These are phyloP conservation scores for Platypus cylindrus DNA, from an alignment of 2,888 invertebrate genomes.

Conservation along the genomic window DNA sequence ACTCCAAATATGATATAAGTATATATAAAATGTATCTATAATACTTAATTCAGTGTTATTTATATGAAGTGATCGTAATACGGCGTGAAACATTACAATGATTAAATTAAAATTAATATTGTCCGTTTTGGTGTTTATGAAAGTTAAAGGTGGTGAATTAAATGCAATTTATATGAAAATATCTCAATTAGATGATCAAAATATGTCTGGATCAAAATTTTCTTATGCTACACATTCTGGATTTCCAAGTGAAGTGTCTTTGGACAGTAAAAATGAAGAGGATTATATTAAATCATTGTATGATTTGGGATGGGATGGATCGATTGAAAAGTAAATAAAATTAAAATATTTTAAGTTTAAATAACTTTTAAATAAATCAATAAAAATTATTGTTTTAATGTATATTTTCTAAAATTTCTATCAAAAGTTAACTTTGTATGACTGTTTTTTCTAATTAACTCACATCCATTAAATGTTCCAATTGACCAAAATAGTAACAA, in stretches of 20 bases:
- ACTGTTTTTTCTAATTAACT: too few relatives aligned
- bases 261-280: slow-evolving; percentile 6
- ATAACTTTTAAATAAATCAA: too few relatives aligned
- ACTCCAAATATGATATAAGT: not conserved
- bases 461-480: too few relatives aligned
- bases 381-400: too few relatives aligned
- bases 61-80: not conserved
- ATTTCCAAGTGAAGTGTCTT: slow-evolving; percentile 7
- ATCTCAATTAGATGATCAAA: slow-evolving; percentile 10
- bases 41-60: not conserved
- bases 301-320: slow-evolving; percentile 6
- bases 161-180: slow-evolving; percentile 10
- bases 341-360: not conserved
- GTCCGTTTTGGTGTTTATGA: not conserved
- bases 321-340: slow-evolving; percentile 6
- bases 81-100: not conserved
- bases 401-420: too few relatives aligned
- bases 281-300: slow-evolving; percentile 7
- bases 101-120: not conserved
- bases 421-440: too few relatives aligned
- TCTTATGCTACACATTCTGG: slow-evolving; percentile 8
- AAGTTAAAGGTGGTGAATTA: slow-evolving; percentile 3
- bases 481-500: too few relatives aligned
- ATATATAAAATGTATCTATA: not conserved
- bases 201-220: slow-evolving; percentile 12